Evolutionary conservation across 2,888 invertebrate species (phyloP).

Genomic region (Melanostoma scalare): DNA sequence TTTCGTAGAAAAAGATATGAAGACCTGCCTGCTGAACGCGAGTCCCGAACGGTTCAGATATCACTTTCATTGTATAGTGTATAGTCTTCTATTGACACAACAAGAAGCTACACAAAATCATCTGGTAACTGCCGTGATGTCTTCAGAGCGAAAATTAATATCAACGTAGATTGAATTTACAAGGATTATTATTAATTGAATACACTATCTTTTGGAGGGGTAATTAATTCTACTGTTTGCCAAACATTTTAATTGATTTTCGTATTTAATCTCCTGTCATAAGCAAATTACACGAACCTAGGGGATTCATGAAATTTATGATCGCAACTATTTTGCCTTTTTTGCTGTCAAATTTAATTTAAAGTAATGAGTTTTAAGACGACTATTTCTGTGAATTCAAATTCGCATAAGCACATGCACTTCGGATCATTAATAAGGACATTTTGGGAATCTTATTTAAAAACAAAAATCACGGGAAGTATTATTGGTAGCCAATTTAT

Average conservation of each 20-base stretch:
- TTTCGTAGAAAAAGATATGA: conserved; percentile 32
- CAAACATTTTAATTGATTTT: conserved; percentile 59
- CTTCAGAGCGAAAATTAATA: conserved; percentile 9
- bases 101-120: conserved; percentile 17
- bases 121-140: neutral
- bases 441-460: no score
- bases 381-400: no score
- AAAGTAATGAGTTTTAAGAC: no score
- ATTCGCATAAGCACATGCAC: no score
- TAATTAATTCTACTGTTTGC: conserved; percentile 44
- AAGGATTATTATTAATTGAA: conserved; percentile 41
- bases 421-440: no score
- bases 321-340: no score
- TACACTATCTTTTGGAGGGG: conserved; percentile 20
- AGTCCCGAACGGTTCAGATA: no score
- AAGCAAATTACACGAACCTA: neutral
- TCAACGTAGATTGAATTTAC: conserved; percentile 15
- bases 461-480: no score
- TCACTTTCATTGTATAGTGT: no score
- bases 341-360: no score
- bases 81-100: conserved; percentile 37
- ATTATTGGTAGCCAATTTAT: no score
- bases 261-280: conserved; percentile 36
- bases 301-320: no score
- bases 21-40: neutral